Conservation (phyloP, 2,113 vertebrate genomes). For the Rhea americana region DNA sequence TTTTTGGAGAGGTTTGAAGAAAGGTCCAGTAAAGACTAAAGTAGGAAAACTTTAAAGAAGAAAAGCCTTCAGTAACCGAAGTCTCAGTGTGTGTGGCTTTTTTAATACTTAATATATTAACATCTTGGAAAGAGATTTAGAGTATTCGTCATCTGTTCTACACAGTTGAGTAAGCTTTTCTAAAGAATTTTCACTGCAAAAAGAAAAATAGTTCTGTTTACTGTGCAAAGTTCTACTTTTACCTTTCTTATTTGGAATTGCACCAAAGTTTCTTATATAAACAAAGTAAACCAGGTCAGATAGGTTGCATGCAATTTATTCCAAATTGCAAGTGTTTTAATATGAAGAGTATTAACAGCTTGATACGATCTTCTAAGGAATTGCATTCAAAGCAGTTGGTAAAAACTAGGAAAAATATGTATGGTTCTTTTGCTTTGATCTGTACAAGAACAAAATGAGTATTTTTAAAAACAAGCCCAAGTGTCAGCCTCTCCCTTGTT, state of each 20-base stretch:
- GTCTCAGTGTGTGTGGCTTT: too few species aligned
- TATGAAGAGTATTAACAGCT: not conserved
- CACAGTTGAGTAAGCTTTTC: not conserved
- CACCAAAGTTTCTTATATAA: not conserved
- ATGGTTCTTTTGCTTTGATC: not conserved
- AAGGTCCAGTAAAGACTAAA: not conserved
- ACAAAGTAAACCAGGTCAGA: not conserved
- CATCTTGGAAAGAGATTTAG: not conserved
- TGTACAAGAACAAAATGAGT: too few species aligned
- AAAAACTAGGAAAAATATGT: not conserved
- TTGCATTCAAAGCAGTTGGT: not conserved
- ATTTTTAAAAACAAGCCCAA: not conserved
- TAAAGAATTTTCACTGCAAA: not conserved
- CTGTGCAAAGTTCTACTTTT: not conserved
- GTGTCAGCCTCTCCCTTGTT: not conserved
- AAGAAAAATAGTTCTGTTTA: too few species aligned
- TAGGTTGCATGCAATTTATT: not conserved
- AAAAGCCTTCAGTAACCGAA: too few species aligned
- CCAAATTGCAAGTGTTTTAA: not conserved
- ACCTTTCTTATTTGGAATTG: not conserved
- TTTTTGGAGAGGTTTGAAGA: not conserved
- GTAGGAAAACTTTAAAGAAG: not conserved
- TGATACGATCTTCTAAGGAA: not conserved
- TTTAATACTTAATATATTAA: not conserved
- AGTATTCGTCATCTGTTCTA: not conserved